Percentiles rank a stretch among this genome's conserved stretches.
Conservation (phyloP, 2,113 vertebrate species). For the Clarias macrocephalus region DNA sequence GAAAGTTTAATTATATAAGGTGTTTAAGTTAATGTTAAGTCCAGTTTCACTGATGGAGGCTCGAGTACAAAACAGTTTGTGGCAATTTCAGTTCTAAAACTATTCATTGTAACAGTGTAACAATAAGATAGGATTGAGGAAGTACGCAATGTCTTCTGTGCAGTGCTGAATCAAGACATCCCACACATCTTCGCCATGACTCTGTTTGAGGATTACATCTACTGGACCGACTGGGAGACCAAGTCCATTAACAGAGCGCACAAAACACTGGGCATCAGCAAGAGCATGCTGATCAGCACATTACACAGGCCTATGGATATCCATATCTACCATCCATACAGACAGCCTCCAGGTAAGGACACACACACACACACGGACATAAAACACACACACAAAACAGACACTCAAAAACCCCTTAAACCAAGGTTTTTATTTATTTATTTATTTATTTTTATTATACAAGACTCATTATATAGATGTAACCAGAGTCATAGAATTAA, state of each 20-base stretch:
- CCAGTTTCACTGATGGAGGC: too few species aligned
- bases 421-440: too few species aligned
- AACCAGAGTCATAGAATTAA: not conserved
- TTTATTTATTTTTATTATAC: not conserved
- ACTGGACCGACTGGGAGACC: slow-evolving; percentile 99
- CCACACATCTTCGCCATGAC: slow-evolving; percentile 97
- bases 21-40: too few species aligned
- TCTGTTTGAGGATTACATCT: slow-evolving; percentile 94
- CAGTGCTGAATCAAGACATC: slow-evolving; percentile 94
- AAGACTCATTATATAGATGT: not conserved
- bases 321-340: slow-evolving; percentile 91
- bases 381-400: not conserved
- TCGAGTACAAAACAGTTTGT: too few species aligned
- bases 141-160: accelerated
- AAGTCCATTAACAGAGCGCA: slow-evolving; percentile 97
- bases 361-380: not conserved
- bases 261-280: slow-evolving; percentile 88
- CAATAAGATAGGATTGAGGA: not conserved
- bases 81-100: too few species aligned
- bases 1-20: too few species aligned
- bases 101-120: not conserved
- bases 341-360: slow-evolving; percentile 81
- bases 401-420: not conserved
- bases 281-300: slow-evolving; percentile 89
- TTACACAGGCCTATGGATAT: slow-evolving; percentile 97